A percentile compares a stretch with the other conserved stretches of the same genome.
These are phyloP conservation scores for Loriculus beryllinus DNA, from an alignment of 2,797 vertebrate genomes.

Conservation along the genomic window DNA sequence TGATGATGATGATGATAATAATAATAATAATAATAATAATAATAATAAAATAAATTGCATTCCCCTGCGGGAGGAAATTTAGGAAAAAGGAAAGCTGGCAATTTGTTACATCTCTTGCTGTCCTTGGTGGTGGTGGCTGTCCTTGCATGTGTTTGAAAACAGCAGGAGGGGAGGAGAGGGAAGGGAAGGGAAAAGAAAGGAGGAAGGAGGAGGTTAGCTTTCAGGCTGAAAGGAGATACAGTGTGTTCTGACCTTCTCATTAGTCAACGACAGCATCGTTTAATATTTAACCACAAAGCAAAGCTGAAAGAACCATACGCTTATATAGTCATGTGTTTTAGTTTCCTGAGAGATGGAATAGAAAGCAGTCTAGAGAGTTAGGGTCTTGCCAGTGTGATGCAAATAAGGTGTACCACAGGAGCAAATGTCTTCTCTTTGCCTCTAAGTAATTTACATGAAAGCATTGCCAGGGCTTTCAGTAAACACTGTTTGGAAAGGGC, in stretches of 20 bases:
- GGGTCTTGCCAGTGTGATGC: slow-evolving; percentile 2
- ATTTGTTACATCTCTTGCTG: background rate
- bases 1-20: too few relatives aligned
- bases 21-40: background rate
- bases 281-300: slow-evolving; percentile 35
- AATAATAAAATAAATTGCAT: background rate
- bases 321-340: background rate
- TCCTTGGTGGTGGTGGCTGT: background rate
- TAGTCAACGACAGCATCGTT: background rate
- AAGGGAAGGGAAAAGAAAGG: background rate
- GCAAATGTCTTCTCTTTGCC: slow-evolving; percentile 33
- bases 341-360: background rate
- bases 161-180: background rate
- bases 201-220: slow-evolving; percentile 17
- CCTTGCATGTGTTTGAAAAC: background rate
- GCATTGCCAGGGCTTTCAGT: background rate
- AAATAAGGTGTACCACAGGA: background rate
- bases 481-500: background rate
- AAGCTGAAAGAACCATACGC: background rate
- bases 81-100: background rate
- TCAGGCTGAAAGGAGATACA: slow-evolving; percentile 4
- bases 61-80: background rate
- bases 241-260: slow-evolving; percentile 18
- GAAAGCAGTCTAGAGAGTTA: background rate
- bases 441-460: background rate